phyloP scores from a whole-genome alignment of 2,797 vertebrate genomes.

The Dromococcyx pavoninus region DNA sequence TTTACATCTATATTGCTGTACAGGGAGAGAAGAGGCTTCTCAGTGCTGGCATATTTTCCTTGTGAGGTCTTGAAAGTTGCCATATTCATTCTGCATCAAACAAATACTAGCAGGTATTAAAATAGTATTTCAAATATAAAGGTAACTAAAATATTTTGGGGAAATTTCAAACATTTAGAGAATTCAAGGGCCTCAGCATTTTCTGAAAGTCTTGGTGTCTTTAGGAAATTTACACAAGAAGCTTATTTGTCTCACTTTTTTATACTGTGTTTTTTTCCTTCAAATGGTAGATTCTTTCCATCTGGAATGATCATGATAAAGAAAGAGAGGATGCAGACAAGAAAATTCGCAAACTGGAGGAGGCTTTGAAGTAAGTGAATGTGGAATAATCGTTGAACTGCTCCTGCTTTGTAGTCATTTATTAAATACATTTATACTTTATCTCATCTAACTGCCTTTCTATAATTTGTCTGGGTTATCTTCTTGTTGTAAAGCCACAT shows the following conservation, averaged over 20 bases:
- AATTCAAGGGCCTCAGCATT: background rate
- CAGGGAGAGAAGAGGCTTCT: background rate
- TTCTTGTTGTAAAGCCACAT: background rate
- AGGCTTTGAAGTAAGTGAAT: constrained; percentile 83
- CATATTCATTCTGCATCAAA: background rate
- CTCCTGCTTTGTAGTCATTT: background rate
- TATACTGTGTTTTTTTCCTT: background rate
- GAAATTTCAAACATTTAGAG: background rate
- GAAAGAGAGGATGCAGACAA: constrained; percentile 80
- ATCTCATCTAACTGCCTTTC: background rate
- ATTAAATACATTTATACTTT: background rate
- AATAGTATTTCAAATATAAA: background rate
- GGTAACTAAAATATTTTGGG: background rate
- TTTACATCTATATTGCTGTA: background rate
- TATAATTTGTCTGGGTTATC: background rate
- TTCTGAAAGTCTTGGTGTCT: background rate
- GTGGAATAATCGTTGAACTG: background rate
- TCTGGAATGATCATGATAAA: constrained; percentile 83
- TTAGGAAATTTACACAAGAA: background rate
- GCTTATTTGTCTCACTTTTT: background rate
- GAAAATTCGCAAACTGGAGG: constrained; percentile 83
- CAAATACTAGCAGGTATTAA: background rate
- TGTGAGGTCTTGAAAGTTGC: background rate
- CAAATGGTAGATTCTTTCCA: constrained; percentile 78
- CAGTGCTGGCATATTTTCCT: background rate